Base-by-base conservation (phyloP, 2,113 vertebrate species). In the Aphyosemion australe region DNA sequence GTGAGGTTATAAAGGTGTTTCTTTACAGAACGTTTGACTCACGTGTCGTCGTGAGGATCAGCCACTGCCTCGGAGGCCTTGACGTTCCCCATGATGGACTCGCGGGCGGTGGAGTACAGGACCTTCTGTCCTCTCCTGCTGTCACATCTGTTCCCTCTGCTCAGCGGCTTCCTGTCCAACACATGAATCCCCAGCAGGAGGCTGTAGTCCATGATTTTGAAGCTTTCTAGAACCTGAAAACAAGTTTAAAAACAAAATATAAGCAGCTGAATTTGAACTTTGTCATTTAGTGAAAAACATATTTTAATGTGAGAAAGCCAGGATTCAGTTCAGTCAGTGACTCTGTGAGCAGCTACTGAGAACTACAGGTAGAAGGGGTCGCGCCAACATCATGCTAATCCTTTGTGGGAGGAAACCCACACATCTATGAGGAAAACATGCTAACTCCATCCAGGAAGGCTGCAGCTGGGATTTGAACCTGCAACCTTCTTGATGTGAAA, bases 171-270 rank as follows among this genome's bases (percentile, higher is more conserved):
- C 39, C 79, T 86, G 61, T 94, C 94, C 81, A 95, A 68, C 43
- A 96, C 80, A 18, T 99, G 96, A 73, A 98, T 93, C 46, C 97
- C 97, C 79, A 98, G 85, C 63, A 99, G 88, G 47, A 99, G 93
- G 74, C 96, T 99, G 83, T 99, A 99, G 89, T 99, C 97, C 96
- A 99, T 99, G 84, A 99, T 99, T 89, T 98, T 99, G 83, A 99
- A 99, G 76, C 97, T 99, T 90, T 98, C 96, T 61, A 99, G 88
- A 12, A 99, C 97, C 97, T 99, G 76, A 15, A 49, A 58, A 52
- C 4, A 65, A 47, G 43, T 26, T 1, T 26, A 26, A 7, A 37
- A 37, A 37, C 0, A 16, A 15, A 39, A 47, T 42, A 51, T 31
- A 6, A 65, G 41, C 14, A 6, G 18, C 9, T 14, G 39, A 2